A percentile compares a stretch with the other conserved stretches of the same genome.
phyloP scores from a whole-genome alignment of 1,140 invertebrate genomes.

The Cydia fagiglandana region DNA sequence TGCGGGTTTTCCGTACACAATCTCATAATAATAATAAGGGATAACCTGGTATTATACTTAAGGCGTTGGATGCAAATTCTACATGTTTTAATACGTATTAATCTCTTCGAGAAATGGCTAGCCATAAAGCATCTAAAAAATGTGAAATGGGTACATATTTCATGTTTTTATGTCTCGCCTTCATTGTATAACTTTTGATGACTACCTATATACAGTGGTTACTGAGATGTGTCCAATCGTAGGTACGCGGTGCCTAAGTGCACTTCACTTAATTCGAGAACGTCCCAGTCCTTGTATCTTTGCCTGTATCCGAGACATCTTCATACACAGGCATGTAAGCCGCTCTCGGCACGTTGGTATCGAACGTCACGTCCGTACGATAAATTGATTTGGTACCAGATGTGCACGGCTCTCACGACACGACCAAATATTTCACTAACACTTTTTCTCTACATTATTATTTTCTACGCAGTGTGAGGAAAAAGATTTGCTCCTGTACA shows the following conservation, averaged over 20 bases:
- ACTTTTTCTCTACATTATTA: constrained; percentile 54
- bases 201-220: no score
- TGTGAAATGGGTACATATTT: no score
- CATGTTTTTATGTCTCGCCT: no score
- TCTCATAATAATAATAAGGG: background rate
- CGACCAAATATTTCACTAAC: constrained; percentile 53
- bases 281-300: constrained; percentile 6
- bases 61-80: background rate
- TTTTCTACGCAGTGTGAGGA: constrained; percentile 39
- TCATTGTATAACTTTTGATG: no score
- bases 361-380: constrained; percentile 57
- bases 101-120: background rate
- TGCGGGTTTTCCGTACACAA: background rate
- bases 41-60: background rate
- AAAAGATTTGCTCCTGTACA: constrained; percentile 22
- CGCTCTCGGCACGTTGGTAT: constrained; percentile 33
- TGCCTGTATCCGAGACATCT: constrained; percentile 19
- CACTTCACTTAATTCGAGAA: background rate
- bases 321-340: constrained; percentile 21
- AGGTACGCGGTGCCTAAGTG: no score
- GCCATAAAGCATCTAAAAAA: no score
- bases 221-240: no score
- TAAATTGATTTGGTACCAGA: constrained; percentile 69
- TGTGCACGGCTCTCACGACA: constrained; percentile 50
- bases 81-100: background rate